Percentiles rank a stretch among this genome's conserved stretches.
These are phyloP conservation scores for Mormyrus hasselquistii DNA, from an alignment of 2,797 vertebrate species.

Conservation along the genomic window DNA sequence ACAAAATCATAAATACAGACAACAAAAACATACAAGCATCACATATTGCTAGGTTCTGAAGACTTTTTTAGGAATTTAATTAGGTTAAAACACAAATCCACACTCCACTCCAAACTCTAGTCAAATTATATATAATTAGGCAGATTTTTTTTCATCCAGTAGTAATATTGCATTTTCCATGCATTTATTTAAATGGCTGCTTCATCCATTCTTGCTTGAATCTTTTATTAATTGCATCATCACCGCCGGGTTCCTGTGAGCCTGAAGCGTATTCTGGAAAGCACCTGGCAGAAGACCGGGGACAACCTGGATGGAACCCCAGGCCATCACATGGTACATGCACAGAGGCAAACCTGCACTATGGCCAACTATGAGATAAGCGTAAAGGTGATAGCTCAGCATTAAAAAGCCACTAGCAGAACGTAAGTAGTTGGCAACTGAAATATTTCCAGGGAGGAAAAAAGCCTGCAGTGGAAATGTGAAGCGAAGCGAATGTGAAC, in stretches of 20 bases:
- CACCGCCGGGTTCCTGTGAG: neutral
- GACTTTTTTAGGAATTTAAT: neutral
- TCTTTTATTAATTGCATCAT: neutral
- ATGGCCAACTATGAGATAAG: neutral
- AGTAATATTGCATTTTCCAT: neutral
- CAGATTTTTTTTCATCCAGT: neutral
- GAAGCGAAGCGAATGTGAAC: neutral
- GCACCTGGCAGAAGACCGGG: neutral
- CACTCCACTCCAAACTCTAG: neutral
- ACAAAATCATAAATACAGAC: neutral
- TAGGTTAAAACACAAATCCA: neutral
- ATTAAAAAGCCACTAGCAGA: neutral
- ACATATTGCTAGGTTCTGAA: neutral
- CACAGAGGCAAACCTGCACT: neutral
- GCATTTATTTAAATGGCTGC: neutral
- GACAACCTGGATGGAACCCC: neutral
- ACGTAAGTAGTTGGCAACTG: neutral
- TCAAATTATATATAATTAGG: neutral
- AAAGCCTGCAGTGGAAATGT: neutral
- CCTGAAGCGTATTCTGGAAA: neutral
- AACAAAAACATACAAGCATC: neutral
- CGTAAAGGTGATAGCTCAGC: neutral
- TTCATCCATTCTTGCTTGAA: neutral
- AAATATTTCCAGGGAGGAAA: neutral
- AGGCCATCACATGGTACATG: neutral